Conservation (phyloP, 2,888 invertebrate genomes). For the Serrognathus titanus region DNA sequence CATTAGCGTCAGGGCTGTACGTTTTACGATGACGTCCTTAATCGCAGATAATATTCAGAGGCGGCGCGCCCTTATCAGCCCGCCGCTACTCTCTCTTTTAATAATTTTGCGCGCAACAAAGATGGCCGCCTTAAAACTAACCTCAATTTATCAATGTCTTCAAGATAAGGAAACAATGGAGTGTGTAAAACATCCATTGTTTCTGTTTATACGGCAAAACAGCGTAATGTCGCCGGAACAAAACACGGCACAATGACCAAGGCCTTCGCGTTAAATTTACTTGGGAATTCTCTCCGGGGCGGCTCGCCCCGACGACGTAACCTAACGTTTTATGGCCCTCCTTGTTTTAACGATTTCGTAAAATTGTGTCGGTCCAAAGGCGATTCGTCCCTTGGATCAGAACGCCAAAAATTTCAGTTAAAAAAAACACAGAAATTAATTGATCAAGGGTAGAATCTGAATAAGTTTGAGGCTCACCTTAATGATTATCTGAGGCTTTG, state of each 20-base stretch:
- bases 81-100: background rate
- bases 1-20: too few relatives aligned
- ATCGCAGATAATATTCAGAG: too few relatives aligned
- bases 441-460: too few relatives aligned
- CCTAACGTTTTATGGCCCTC: constrained; percentile 2
- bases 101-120: constrained; percentile 33
- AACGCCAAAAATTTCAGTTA: too few relatives aligned
- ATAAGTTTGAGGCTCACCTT: too few relatives aligned
- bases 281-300: constrained; percentile 34
- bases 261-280: constrained; percentile 45
- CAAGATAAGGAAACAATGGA: constrained; percentile 52
- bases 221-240: constrained; percentile 45
- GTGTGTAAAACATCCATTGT: constrained; percentile 52
- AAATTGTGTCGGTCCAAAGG: background rate
- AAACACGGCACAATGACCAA: constrained; percentile 47
- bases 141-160: constrained; percentile 53
- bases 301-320: constrained; percentile 33
- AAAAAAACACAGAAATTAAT: too few relatives aligned
- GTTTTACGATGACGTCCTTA: too few relatives aligned
- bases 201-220: constrained; percentile 47
- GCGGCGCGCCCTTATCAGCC: background rate
- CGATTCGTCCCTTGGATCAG: too few relatives aligned
- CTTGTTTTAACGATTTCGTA: constrained; percentile 3
- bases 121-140: constrained; percentile 51
- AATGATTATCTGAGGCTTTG: too few relatives aligned